Base-by-base conservation (phyloP, 1,140 invertebrate genomes). In the Globodera ellingtonae region DNA sequence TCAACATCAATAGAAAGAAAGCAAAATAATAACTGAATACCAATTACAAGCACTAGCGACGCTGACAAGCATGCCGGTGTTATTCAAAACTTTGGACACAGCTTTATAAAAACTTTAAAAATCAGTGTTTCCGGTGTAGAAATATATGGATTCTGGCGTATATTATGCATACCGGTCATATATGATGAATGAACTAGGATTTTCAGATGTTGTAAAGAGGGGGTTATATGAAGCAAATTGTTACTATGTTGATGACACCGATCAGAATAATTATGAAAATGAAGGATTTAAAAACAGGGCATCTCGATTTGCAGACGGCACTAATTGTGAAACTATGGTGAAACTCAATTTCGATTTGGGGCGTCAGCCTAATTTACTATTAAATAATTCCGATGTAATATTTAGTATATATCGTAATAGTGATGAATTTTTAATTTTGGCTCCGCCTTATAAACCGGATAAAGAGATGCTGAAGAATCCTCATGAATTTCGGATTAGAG, bases 371-470 rank as follows among this genome's bases (percentile, higher is more conserved):
- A 48, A 21, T 18, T 35, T 78, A n/a, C 48, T 81, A 10, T 15
- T 81, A 8, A 85, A 81, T 65, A 81, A 81, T 50, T 21, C 47
- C 5, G 47, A 79, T 59, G 44, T 81, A 8, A 65, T 82, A 9
- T 84, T 81, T 70, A 83, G 44, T 3, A 75, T 81, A 10, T 72
- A 72, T 15, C 47, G 72, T 18, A 48, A 50, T n/a, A 21, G 18
- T 56, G 80, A 81, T 71, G 82, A 80, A 18, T 84, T 81, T 18
- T 70, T 85, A 24, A 81, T 83, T 10, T 50, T 78, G 35, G 77
- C 46, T 8, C 18, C 50, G 10, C 18, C 46, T 10, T 52, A 48
- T 4, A 35, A 35, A 7, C 4, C 2, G 0, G 15, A 15, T 0
- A 59, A 59, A 10, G 10, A 18, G 5, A 59, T 5, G 5, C 0